These are phyloP conservation scores for Xestia sexstrigata DNA, from an alignment of 2,888 invertebrate species.

Conservation along the genomic window DNA sequence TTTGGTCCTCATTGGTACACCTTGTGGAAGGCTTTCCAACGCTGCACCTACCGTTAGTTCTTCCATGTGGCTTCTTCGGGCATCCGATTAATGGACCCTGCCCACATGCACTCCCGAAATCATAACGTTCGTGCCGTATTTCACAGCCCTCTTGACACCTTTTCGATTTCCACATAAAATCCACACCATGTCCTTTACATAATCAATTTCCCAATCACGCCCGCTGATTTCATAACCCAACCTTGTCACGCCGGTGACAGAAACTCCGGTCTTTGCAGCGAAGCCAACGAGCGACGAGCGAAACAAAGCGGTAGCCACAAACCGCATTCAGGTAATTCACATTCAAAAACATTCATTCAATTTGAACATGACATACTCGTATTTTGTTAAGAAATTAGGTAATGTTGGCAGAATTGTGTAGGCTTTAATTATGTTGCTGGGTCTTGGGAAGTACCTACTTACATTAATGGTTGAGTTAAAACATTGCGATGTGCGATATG, in stretches of 20 bases:
- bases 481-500: no score
- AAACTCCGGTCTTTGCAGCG: slow-evolving; percentile 60
- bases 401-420: slow-evolving; percentile 24
- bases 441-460: neutral
- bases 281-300: slow-evolving; percentile 60
- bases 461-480: neutral
- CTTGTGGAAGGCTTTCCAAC: neutral
- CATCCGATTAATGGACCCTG: neutral
- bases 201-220: slow-evolving; percentile 11
- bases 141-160: no score
- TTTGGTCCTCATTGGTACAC: neutral
- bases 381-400: slow-evolving; percentile 43
- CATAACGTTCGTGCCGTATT: no score
- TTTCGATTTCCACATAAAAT: no score
- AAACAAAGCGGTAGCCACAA: slow-evolving; percentile 59
- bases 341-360: slow-evolving; percentile 58
- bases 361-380: slow-evolving; percentile 46
- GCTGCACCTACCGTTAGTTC: neutral
- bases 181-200: neutral
- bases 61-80: neutral
- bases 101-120: neutral
- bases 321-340: slow-evolving; percentile 64
- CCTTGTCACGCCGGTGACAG: slow-evolving; percentile 55
- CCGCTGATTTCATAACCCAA: slow-evolving; percentile 53
- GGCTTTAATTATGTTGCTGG: neutral